phyloP scores from a whole-genome alignment of 2,888 invertebrate genomes.

The Synanthedon myopaeformis region DNA sequence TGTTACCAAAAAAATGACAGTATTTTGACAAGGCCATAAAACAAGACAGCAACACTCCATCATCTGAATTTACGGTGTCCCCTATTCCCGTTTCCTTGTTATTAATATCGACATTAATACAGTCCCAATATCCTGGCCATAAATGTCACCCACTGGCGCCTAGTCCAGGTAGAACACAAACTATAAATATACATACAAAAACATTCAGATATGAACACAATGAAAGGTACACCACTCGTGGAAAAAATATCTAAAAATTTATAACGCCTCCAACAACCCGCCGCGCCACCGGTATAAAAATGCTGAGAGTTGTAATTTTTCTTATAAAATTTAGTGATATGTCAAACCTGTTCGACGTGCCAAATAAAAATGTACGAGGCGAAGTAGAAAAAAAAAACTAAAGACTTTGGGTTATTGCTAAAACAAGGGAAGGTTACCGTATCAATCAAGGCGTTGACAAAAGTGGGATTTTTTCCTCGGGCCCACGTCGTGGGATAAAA shows the following conservation, averaged over 20 bases:
- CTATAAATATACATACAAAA: slow-evolving; percentile 52
- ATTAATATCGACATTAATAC: slow-evolving; percentile 67
- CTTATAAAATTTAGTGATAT: slow-evolving; percentile 68
- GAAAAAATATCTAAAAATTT: slow-evolving; percentile 55
- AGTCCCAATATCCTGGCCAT: slow-evolving; percentile 65
- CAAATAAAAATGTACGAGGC: slow-evolving; percentile 63
- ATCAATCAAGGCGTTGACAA: slow-evolving; percentile 69
- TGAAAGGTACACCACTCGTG: slow-evolving; percentile 35
- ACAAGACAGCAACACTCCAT: slow-evolving; percentile 34
- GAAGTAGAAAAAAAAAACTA: slow-evolving; percentile 40
- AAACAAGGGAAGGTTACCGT: slow-evolving; percentile 67
- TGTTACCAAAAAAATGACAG: slow-evolving; percentile 23
- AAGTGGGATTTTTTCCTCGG: slow-evolving; percentile 45
- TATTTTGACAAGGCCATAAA: slow-evolving; percentile 51
- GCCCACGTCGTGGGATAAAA: slow-evolving; percentile 44
- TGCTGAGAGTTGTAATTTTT: slow-evolving; percentile 62
- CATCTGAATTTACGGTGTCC: slow-evolving; percentile 53
- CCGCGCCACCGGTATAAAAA: slow-evolving; percentile 60
- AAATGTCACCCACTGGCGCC: slow-evolving; percentile 68
- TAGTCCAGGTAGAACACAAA: slow-evolving; percentile 55
- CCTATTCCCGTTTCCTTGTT: slow-evolving; percentile 46
- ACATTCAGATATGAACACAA: slow-evolving; percentile 48
- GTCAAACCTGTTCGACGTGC: slow-evolving; percentile 63
- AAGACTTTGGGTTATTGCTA: slow-evolving; percentile 60
- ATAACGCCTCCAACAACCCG: slow-evolving; percentile 51